Percentiles rank a stretch among this genome's conserved stretches.
Evolutionary conservation across 2,797 vertebrate genomes (phyloP).

Genomic region (Hirundo rustica): DNA sequence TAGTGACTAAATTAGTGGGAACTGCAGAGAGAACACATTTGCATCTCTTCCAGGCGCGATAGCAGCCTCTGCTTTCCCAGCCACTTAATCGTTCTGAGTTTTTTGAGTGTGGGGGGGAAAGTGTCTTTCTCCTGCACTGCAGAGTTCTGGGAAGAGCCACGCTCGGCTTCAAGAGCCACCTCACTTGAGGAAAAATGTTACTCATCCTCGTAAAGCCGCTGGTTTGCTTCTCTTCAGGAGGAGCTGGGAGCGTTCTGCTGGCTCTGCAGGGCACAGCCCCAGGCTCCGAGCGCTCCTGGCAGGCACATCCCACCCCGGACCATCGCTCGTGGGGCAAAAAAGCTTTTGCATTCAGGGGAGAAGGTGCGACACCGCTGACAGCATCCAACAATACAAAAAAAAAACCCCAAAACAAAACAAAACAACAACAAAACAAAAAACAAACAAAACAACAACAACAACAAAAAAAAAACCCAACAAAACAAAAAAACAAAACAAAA

Average conservation of each 20-base stretch:
- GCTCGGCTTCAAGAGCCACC: neutral
- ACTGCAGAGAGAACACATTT: constrained; percentile 32
- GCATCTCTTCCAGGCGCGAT: constrained; percentile 40
- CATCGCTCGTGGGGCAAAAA: neutral
- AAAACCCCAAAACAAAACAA: too few relatives aligned
- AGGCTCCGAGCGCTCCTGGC: neutral
- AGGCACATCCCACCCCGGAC: constrained; percentile 9
- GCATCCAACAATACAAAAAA: neutral
- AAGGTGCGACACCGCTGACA: neutral
- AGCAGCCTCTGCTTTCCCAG: constrained; percentile 47
- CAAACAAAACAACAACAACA: too few relatives aligned
- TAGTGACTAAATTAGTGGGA: constrained; percentile 29
- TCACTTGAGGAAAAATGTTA: neutral
- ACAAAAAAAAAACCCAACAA: too few relatives aligned
- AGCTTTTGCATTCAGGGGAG: neutral
- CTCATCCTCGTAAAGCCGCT: neutral
- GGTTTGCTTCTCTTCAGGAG: neutral
- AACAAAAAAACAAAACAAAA: too few relatives aligned
- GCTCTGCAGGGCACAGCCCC: neutral
- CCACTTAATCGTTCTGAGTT: constrained; percentile 31
- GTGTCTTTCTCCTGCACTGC: neutral
- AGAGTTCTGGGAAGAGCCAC: neutral
- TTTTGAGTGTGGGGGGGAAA: neutral
- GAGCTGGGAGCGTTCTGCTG: neutral
- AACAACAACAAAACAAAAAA: accelerated